Base-by-base conservation (phyloP, 2,888 invertebrate genomes). In the Microplitis deprimator region DNA sequence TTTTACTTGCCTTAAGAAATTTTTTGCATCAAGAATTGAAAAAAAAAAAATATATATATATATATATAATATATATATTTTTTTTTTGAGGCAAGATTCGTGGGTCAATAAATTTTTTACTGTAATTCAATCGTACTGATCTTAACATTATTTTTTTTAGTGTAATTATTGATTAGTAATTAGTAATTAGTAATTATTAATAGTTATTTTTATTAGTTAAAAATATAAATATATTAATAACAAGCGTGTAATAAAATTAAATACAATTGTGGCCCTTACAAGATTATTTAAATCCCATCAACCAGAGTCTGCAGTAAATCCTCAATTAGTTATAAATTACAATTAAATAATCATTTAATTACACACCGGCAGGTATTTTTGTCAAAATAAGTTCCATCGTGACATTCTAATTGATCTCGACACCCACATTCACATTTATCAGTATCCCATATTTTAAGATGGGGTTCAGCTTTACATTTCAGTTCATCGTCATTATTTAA, bases 311-410 rank as follows among this genome's bases (percentile, higher is more conserved):
- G 38, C 29, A 40, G 4, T 62, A 72, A 68, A 17, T 8, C 60
- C 50, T 29, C 13, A 40, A 41, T 40, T 59, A 8, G 16, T 20
- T 7, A 59, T 67, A 17, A 73, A 16, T 59, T 39, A 70, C 70
- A 76, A n/a, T 17, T 67, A 67, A 41, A 70, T 60, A 50, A 50
- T 50, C 13, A 50, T 50, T 50, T 50, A 59, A 50, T 70, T 79
- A 88, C 89, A 87, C 92, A 93, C 90, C 90, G 91, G 90, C 93
- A 93, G 79, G 90, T 88, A 61, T 90, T 89, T 73, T 91, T 90
- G 85, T 94, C 93, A 85, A 92, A 94, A 80, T 89, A 90, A 75
- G 90, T 92, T 67, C 93, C 94, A 1, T 93, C 92, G 38, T 92
- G 92, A 87, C 94, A 95, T 60, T 91, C 90, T 38, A 89, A 85